Conservation (phyloP, 23 tunicate species). For the Corella eumyota region DNA sequence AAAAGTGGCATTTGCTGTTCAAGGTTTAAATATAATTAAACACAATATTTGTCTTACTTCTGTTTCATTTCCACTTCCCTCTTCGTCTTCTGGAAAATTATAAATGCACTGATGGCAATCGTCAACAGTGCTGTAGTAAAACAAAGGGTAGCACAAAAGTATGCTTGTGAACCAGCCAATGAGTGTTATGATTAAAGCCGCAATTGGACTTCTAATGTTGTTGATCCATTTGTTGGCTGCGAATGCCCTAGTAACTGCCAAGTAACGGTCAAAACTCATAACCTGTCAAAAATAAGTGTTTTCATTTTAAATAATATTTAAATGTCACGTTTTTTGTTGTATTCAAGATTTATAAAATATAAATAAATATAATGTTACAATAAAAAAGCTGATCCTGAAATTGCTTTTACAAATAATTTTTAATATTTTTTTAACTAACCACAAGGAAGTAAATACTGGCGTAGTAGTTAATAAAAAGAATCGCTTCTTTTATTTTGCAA, state of each 20-base stretch:
- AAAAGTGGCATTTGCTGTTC: too few species aligned
- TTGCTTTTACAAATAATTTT: not conserved
- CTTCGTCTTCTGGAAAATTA: constrained; percentile 21
- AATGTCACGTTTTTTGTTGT: not conserved
- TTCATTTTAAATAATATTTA: not conserved
- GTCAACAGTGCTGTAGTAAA: constrained; percentile 38
- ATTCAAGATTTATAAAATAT: too few species aligned
- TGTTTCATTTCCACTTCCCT: too few species aligned
- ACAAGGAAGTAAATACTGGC: constrained; percentile 84
- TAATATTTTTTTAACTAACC: constrained; percentile 24
- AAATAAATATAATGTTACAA: not conserved
- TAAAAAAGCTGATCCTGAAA: too few species aligned
- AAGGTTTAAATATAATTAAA: too few species aligned
- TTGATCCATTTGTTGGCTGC: constrained; percentile 43
- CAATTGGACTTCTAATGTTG: constrained; percentile 28
- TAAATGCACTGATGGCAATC: constrained; percentile 20
- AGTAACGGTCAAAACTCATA: constrained; percentile 90
- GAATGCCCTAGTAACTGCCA: constrained; percentile 86
- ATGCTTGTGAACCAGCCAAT: constrained; percentile 70
- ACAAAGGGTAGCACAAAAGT: constrained; percentile 32
- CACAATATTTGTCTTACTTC: too few species aligned
- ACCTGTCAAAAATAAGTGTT: constrained; percentile 31
- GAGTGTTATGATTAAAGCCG: constrained; percentile 49
- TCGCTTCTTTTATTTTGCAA: constrained; percentile 77
- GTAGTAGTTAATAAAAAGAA: constrained; percentile 83